Evolutionary conservation across 23 tunicate genomes (phyloP).

Genomic region (Phallusia fumigata): DNA sequence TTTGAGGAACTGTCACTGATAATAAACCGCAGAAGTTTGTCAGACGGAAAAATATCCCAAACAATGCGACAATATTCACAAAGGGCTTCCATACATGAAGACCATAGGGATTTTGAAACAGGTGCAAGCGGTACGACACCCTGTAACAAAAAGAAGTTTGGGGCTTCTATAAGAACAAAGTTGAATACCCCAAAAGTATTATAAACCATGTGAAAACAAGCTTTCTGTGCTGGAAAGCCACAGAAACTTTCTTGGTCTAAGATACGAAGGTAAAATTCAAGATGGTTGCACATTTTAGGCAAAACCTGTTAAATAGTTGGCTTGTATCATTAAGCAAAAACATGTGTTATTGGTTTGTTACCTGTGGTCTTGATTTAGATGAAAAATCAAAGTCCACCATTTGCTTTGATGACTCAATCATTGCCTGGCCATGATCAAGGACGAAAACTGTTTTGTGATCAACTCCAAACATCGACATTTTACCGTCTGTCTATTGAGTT

Average conservation of each 20-base stretch:
- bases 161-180: too few relatives aligned
- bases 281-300: too few relatives aligned
- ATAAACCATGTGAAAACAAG: too few relatives aligned
- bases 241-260: too few relatives aligned
- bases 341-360: too few relatives aligned
- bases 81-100: slow-evolving; percentile 76
- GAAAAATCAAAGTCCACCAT: slow-evolving; percentile 73
- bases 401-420: slow-evolving; percentile 82
- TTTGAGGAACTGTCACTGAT: slow-evolving; percentile 41
- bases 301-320: too few relatives aligned
- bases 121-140: slow-evolving; percentile 74
- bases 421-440: slow-evolving; percentile 78
- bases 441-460: slow-evolving; percentile 87
- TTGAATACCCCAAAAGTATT: too few relatives aligned
- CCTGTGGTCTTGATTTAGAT: slow-evolving; percentile 78
- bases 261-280: too few relatives aligned
- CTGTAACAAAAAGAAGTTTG: too few relatives aligned
- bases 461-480: slow-evolving; percentile 1
- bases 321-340: too few relatives aligned
- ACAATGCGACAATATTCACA: slow-evolving; percentile 95
- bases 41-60: slow-evolving; percentile 82
- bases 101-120: slow-evolving; percentile 72
- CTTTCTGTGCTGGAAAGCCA: too few relatives aligned
- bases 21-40: slow-evolving; percentile 73
- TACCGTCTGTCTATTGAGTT: not conserved